Evolutionary conservation across 1,140 invertebrate genomes (phyloP).

Genomic region (Drosophila nebulosa): DNA sequence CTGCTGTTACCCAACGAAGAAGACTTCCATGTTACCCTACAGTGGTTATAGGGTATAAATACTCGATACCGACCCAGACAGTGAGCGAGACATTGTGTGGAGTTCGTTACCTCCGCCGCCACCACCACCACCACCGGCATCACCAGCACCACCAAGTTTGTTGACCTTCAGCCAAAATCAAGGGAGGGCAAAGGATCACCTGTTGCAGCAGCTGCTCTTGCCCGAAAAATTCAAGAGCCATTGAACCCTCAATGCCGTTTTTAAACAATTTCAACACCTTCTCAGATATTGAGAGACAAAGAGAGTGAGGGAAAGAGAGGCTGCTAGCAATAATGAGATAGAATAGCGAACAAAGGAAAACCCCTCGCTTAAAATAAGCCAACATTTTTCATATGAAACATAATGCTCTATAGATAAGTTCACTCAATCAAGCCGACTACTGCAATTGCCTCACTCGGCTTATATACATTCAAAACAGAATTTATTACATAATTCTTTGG

Average conservation of each 20-base stretch:
- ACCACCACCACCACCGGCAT: conserved; percentile 43
- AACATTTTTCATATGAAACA: background rate
- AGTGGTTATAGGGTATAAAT: conserved; percentile 8
- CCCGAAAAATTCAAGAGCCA: conserved; percentile 6
- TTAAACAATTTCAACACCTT: conserved; percentile 24
- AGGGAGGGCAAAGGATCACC: conserved; percentile 57
- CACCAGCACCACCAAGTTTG: conserved; percentile 64
- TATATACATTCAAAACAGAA: conserved; percentile 29
- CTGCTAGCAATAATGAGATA: background rate
- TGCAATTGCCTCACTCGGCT: conserved; percentile 9
- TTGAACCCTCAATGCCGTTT: conserved; percentile 43
- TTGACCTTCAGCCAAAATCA: conserved; percentile 68
- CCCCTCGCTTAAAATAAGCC: conserved; percentile 4
- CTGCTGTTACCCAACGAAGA: no score
- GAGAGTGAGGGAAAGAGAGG: background rate
- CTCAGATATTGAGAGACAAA: background rate
- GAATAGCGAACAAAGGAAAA: conserved; percentile 2
- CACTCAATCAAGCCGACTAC: background rate
- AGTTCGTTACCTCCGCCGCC: conserved; percentile 56
- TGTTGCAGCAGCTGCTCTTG: conserved; percentile 64
- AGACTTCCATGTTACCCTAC: background rate
- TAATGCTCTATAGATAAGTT: background rate
- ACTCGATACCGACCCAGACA: background rate
- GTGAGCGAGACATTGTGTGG: conserved; percentile 64
- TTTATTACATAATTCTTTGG: conserved; percentile 54